Evolutionary conservation across 2,113 vertebrate genomes (phyloP).

Genomic region (Mustelus asterias): DNA sequence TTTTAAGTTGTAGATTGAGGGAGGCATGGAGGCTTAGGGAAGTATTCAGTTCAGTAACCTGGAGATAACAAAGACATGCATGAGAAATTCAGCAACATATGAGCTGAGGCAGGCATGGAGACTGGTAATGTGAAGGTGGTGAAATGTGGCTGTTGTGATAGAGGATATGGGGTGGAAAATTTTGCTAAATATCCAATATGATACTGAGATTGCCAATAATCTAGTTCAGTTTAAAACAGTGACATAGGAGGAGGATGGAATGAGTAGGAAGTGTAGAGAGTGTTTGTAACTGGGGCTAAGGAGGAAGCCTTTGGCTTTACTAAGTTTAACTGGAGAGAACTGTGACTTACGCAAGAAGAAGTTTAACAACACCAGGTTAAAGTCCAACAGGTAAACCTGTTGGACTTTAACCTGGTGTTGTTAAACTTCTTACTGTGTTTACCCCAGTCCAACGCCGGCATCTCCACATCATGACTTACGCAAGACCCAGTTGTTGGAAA

Average conservation of each 20-base stretch:
- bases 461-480: too few species aligned
- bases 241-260: neutral
- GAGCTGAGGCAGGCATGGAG: neutral
- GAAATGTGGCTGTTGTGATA: neutral
- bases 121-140: neutral
- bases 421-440: too few species aligned
- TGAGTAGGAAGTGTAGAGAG: neutral
- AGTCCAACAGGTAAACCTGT: too few species aligned
- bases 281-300: neutral
- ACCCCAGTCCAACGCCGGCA: too few species aligned
- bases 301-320: neutral
- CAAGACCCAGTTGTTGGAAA: neutral
- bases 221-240: neutral
- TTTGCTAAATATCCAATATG: neutral
- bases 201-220: neutral
- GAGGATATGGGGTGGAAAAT: neutral
- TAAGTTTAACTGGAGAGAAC: neutral
- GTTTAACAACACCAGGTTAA: too few species aligned
- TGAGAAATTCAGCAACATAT: neutral
- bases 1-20: too few species aligned
- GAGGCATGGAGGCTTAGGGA: too few species aligned
- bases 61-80: neutral
- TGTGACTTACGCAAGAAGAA: neutral
- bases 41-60: neutral
- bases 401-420: too few species aligned